These are phyloP conservation scores for Spizella passerina DNA, from an alignment of 2,797 vertebrate species.

Conservation along the genomic window DNA sequence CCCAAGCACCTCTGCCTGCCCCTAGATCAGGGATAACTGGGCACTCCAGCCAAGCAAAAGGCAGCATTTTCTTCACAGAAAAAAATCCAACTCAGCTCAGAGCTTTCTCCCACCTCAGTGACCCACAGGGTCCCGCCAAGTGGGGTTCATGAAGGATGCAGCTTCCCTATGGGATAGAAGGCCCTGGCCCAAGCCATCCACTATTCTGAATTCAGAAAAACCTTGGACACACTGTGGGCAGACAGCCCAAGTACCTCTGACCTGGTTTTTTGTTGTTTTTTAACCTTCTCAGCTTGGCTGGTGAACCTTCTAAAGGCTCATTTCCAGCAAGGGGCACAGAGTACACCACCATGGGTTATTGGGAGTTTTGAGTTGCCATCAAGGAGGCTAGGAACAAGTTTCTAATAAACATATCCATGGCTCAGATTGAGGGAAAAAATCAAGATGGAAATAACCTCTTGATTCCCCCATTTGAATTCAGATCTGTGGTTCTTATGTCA, in stretches of 20 bases:
- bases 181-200: not conserved
- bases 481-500: not conserved
- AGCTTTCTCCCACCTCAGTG: not conserved
- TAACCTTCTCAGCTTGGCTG: no score
- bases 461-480: not conserved
- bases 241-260: not conserved
- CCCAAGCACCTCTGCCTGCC: not conserved
- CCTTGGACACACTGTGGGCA: not conserved
- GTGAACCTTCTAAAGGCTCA: no score
- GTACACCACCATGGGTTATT: not conserved
- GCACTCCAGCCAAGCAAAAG: not conserved
- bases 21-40: fast-evolving
- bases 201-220: not conserved
- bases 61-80: not conserved
- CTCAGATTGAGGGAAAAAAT: not conserved
- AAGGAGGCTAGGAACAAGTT: not conserved
- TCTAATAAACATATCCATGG: not conserved
- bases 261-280: not conserved
- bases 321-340: not conserved
- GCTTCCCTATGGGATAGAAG: fast-evolving
- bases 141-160: not conserved
- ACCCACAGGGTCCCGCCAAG: not conserved
- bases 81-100: not conserved
- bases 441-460: not conserved
- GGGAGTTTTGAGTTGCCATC: not conserved